These are phyloP conservation scores for Drosophila paracracens DNA, from an alignment of 2,888 invertebrate genomes.

Conservation along the genomic window DNA sequence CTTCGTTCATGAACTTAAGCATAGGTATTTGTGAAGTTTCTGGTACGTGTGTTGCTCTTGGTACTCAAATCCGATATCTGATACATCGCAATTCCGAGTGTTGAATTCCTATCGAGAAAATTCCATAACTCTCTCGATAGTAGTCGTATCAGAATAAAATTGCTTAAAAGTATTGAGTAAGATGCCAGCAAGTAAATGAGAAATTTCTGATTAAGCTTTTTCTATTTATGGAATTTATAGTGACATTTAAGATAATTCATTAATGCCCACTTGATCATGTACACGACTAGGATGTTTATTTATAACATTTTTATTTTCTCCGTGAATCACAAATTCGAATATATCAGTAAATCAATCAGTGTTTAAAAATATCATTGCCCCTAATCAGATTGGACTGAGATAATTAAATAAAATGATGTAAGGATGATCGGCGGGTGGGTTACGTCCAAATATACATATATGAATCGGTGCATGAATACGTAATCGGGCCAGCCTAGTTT, in stretches of 20 bases:
- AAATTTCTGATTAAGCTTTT: neutral
- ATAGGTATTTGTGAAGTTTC: neutral
- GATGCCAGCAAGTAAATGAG: neutral
- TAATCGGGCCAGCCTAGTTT: slow-evolving; percentile 56
- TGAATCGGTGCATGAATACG: slow-evolving; percentile 66
- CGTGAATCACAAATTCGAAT: neutral
- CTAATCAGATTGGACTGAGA: slow-evolving; percentile 8
- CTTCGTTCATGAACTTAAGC: neutral
- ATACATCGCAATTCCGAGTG: neutral
- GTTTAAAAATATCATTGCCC: neutral
- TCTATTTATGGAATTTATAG: neutral
- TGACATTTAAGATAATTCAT: neutral
- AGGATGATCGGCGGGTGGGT: slow-evolving; percentile 27
- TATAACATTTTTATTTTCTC: neutral
- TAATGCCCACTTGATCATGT: neutral
- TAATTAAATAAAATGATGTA: slow-evolving; percentile 31
- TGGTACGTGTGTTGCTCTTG: slow-evolving; percentile 8
- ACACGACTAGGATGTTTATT: neutral
- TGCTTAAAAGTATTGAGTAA: neutral
- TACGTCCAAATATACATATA: slow-evolving; percentile 22
- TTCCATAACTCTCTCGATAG: neutral
- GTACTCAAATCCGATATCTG: neutral
- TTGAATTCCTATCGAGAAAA: neutral
- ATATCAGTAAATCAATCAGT: neutral
- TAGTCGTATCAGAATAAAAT: neutral